Evolutionary conservation across 2,797 vertebrate genomes (phyloP).

Genomic region (Phrynocephalus guinanensis): DNA sequence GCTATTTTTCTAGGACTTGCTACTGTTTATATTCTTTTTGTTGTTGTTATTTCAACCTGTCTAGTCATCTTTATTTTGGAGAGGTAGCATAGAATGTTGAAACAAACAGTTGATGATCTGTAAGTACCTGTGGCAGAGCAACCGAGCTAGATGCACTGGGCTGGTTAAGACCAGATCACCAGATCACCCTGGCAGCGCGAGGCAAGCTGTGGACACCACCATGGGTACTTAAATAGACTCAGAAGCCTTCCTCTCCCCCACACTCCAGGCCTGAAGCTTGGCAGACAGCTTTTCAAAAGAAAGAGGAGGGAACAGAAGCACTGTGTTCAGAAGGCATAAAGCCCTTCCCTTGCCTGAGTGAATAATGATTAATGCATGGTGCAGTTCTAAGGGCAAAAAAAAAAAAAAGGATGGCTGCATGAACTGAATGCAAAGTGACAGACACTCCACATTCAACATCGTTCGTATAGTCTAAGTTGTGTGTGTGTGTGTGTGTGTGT

Average conservation of each 20-base stretch:
- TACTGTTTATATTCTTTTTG: background rate
- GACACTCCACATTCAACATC: constrained; percentile 25
- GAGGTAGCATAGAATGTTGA: background rate
- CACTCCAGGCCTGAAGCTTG: background rate
- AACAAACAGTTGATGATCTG: background rate
- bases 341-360: constrained; percentile 62
- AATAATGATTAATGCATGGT: constrained; percentile 57
- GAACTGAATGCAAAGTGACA: constrained; percentile 54
- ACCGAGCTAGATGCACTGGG: background rate
- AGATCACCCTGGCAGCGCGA: background rate
- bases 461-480: background rate
- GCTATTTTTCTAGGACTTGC: background rate
- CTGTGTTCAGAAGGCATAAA: constrained; percentile 78
- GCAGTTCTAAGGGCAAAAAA: constrained; percentile 74
- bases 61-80: background rate
- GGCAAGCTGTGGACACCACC: background rate
- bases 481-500: too few relatives aligned
- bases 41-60: background rate
- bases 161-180: background rate
- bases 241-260: background rate
- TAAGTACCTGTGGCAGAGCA: background rate
- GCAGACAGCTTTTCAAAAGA: constrained; percentile 54
- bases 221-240: background rate
- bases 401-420: constrained; percentile 51
- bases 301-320: constrained; percentile 61